Base-by-base conservation (phyloP, 2,888 invertebrate genomes). In the Dryomyza anilis region DNA sequence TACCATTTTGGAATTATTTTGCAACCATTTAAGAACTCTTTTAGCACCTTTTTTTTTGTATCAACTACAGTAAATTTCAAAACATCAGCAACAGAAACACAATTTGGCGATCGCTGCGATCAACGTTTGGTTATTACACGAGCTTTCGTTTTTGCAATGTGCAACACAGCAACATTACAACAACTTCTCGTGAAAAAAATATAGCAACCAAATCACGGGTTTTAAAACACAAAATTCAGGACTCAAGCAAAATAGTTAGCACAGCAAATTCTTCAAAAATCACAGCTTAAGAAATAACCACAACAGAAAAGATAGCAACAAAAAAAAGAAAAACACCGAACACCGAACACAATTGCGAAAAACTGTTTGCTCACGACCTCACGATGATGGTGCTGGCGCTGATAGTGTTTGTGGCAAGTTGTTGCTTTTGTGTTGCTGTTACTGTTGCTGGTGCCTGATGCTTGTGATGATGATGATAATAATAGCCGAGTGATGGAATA, bases 291-390 rank as follows among this genome's bases (percentile, higher is more conserved):
- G 19, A 52, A 48, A 1, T 5, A n/a, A 45, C n/a, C 12, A 5
- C 45, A 45, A 10, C 45, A 16, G n/a, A 29, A 52, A 52, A 25
- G 21, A 50, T 21, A 29, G 64, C 50, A 55, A 10, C 36, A 60
- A 48, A 33, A 52, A 43, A 19, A 19, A 52, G 63, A 58, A 39
- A 61, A 8, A 25, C 14, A 14, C 39, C 52, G 52, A 46, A 56
- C 25, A 53, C 50, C 43, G 21, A 14, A 48, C 43, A 29, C 48
- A 23, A 56, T 27, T 59, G 52, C 10, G 43, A 66, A 67, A 67
- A 69, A 67, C 64, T 53, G 65, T 61, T 63, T 64, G 67, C 72
- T 70, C 72, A 72, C 72, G 72, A 72, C 71, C 71, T 72, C 72
- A 72, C 43, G 56, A 56, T 43, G 52, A 33, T 61, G 23, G 56